Base-by-base conservation (phyloP, 2,888 invertebrate genomes). In the Troilus luridus region DNA sequence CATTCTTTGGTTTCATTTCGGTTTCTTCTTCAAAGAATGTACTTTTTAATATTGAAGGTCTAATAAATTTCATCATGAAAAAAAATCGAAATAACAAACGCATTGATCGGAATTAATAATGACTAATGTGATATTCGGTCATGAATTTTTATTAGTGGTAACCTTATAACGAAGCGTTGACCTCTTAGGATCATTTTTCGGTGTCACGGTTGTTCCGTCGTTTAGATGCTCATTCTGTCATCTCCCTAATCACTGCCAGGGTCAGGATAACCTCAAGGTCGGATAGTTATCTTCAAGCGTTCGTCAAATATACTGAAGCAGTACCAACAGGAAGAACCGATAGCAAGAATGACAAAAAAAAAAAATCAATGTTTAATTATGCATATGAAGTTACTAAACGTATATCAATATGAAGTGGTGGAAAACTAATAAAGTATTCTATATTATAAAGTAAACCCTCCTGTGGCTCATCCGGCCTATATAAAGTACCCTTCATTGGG, bases 141-240 rank as follows among this genome's bases (percentile, higher is more conserved):
- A 77, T 77, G 72, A 11, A 77, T 77, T 77, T 77, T 77, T 27
- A 77, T 77, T 0, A 77, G 72, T 77, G 5, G 27, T 77, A 77
- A 77, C 72, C 72, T 77, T 77, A 77, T 41, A 41, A 77, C 72
- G 72, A 77, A 77, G 27, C 72, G 41, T 77, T 77, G 72, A 77
- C 72, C 72, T 77, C 72, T 77, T 77, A 41, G 72, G 72, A 41
- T 77, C 72, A 77, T 41, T 77, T 77, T 77, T 77, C 72, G 72
- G 41, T 77, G 72, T 77, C 72, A 77, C 41, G 72, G 72, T 77
- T 77, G 72, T 77, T 77, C 72, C 72, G 72, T 17, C 72, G 41
- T 77, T 77, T 77, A 27, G 27, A 19, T 8, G 27, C 72, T 41
- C 72, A 77, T 77, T 41, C 14, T 77, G 72, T 77, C 72, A 77